A percentile compares a stretch with the other conserved stretches of the same genome.
These are phyloP conservation scores for Rhagoletis zephyria DNA, from an alignment of 1,140 invertebrate genomes.

Conservation along the genomic window DNA sequence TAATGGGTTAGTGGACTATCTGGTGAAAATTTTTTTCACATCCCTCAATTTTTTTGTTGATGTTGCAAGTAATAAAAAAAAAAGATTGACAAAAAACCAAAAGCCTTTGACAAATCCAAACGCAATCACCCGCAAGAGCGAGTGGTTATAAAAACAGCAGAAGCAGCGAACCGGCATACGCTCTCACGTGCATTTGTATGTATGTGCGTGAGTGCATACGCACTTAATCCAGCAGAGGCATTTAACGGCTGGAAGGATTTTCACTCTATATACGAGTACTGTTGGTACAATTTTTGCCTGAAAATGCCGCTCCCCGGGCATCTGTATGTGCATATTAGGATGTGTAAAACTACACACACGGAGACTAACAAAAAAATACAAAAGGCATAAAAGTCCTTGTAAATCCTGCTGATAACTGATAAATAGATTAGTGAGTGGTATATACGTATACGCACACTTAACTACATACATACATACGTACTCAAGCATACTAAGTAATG, in stretches of 20 bases:
- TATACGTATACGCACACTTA: neutral
- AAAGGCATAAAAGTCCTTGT: neutral
- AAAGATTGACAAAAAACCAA: neutral
- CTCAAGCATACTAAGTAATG: no score
- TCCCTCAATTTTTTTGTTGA: neutral
- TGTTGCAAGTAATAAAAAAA: conserved; percentile 12
- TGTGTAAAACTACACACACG: neutral
- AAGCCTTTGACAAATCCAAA: conserved; percentile 31
- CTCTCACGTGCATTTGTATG: neutral
- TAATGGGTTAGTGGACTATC: neutral
- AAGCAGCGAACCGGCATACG: neutral
- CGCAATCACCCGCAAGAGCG: neutral
- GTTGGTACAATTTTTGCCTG: neutral
- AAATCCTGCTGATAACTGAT: conserved; percentile 25
- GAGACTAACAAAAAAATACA: neutral
- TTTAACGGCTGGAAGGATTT: conserved; percentile 27
- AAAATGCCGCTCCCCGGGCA: no score
- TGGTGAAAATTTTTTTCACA: neutral
- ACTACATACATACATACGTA: neutral
- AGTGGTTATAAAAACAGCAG: neutral
- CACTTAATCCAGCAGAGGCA: neutral
- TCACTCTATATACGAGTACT: neutral
- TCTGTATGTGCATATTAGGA: neutral
- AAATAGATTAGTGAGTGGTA: conserved; percentile 24
- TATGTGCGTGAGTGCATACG: neutral